Evolutionary conservation across 35 echinoderm and acorn worm species (phyloP), one percentile per base, ranked within the genome.

Genomic region (Ophiothrix spiculata): DNA sequence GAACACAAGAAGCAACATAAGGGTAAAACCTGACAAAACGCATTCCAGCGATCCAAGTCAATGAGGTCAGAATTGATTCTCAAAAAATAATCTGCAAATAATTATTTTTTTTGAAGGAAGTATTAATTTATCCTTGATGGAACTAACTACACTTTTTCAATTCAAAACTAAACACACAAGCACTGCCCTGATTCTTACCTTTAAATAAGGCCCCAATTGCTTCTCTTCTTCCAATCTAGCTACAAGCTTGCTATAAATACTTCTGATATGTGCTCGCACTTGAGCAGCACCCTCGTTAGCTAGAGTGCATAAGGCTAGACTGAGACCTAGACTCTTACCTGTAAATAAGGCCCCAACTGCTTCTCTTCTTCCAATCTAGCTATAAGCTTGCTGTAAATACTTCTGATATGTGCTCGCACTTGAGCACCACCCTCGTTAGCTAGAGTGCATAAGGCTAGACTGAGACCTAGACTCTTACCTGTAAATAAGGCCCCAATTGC

Each of bases 211-310:
- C 11, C 45, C 36, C 17, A 64, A 32, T 2, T 16, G 21, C 23
- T 69, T 35, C 63, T 84, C 56, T 28, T 23, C 56, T 6, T 69
- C 81, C 81, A 84, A 34, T 33, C 36, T 64, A 1, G 81, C 32
- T 34, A 42, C 19, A 6, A 84, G 56, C 56, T 63, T 84, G 31
- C 63, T 54, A 42, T 84, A 37, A 32, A 84, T 33, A 25, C 63
- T 84, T 0, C 34, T 60, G 25, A 84, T 32, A 36, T 84, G 81
- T 0, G 81, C 81, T 35, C 63, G 54, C 15, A 37, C 37, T 23
- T 84, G 56, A 12, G 54, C 54, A 60, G 81, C 81, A 31, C 81
- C 81, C 81, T 84, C 81, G 37, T 36, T 84, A 36, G 81, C 31
- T 56, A 84, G 37, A 0, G 81, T 37, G 13, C 28, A 84, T 13